Evolutionary conservation across 2,888 invertebrate species (phyloP).

Genomic region (Candidula unifasciata): DNA sequence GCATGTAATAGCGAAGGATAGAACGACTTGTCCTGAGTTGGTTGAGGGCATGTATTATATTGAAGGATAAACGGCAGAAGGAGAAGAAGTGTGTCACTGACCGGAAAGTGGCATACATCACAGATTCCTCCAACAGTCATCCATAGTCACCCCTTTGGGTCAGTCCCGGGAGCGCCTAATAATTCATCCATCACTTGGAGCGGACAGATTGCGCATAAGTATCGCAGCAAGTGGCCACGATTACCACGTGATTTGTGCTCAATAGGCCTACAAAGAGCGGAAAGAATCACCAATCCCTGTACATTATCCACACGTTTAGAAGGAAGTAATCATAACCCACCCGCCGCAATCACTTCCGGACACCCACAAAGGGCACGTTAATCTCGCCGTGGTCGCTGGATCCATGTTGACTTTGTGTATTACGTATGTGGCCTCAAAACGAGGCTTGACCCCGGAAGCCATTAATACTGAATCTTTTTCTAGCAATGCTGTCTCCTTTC

Average conservation of each 20-base stretch:
- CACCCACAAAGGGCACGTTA: slow-evolving; percentile 33
- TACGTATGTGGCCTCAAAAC: slow-evolving; percentile 55
- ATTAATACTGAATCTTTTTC: slow-evolving; percentile 59
- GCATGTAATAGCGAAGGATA: too few relatives aligned
- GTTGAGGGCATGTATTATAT: too few relatives aligned
- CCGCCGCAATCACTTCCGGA: slow-evolving; percentile 18
- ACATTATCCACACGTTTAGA: slow-evolving; percentile 24
- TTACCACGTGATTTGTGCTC: slow-evolving; percentile 58
- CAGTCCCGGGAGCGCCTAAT: background rate
- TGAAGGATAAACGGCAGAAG: too few relatives aligned
- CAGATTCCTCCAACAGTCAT: background rate
- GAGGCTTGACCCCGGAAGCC: slow-evolving; percentile 49
- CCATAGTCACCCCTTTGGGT: background rate
- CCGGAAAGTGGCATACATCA: background rate
- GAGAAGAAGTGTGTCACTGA: too few relatives aligned
- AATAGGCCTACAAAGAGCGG: slow-evolving; percentile 51
- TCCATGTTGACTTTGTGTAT: slow-evolving; percentile 57
- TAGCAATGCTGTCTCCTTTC: slow-evolving; percentile 49
- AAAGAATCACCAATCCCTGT: slow-evolving; percentile 45
- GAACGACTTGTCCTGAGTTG: too few relatives aligned
- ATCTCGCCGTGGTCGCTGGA: slow-evolving; percentile 37
- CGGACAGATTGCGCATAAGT: slow-evolving; percentile 46
- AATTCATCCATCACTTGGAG: slow-evolving; percentile 6
- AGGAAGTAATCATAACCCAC: slow-evolving; percentile 31
- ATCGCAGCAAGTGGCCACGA: slow-evolving; percentile 21